Percentiles rank a stretch among this genome's conserved stretches.
Conservation (phyloP, 1,140 invertebrate species). For the Dreissena rostriformis region DNA sequence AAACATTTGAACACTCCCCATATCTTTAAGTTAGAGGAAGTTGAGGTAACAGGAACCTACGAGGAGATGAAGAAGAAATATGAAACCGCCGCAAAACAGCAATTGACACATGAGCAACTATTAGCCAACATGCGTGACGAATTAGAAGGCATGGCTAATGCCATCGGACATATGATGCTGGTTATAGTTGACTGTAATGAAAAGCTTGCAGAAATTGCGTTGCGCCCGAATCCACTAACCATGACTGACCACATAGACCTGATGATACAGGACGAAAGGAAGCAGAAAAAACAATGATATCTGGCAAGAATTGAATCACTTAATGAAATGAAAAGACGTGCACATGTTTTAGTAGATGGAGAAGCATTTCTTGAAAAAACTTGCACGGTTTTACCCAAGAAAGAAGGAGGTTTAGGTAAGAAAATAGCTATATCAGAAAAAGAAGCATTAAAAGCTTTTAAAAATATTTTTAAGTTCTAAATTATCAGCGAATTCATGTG, state of each 20-base stretch:
- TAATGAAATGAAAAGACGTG: not conserved
- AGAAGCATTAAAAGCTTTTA: no score
- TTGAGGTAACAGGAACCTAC: not conserved
- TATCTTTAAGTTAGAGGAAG: not conserved
- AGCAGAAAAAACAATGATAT: not conserved
- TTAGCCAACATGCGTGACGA: not conserved
- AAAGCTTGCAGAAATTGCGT: constrained; percentile 15
- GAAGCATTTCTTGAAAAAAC: no score
- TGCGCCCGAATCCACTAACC: not conserved
- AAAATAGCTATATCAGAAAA: no score
- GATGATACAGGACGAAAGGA: constrained; percentile 21
- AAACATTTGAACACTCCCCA: constrained; percentile 38
- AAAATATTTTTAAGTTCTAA: not conserved
- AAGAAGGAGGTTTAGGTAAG: no score
- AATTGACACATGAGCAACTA: constrained; percentile 14
- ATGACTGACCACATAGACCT: constrained; percentile 26
- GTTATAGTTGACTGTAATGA: constrained; percentile 17
- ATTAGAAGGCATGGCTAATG: not conserved
- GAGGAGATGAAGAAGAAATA: constrained; percentile 26
- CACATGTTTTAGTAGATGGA: no score
- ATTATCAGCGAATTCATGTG: no score
- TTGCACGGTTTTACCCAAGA: no score
- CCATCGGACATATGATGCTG: not conserved
- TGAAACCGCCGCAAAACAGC: not conserved
- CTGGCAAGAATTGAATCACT: not conserved